These are phyloP conservation scores for Pammene aurita DNA, from an alignment of 2,888 invertebrate genomes.

Conservation along the genomic window DNA sequence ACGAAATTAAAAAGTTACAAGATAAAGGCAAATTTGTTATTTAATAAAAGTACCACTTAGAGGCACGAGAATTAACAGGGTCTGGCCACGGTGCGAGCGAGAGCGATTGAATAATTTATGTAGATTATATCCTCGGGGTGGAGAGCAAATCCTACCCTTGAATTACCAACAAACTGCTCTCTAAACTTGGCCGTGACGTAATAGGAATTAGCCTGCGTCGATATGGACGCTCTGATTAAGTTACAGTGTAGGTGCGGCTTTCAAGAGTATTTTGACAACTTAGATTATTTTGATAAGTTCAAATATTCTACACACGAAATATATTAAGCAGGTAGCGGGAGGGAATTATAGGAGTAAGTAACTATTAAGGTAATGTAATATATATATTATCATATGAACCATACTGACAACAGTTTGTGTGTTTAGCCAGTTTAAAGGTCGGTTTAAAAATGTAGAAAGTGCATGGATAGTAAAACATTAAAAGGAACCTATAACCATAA, in stretches of 20 bases:
- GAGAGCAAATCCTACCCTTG: constrained; percentile 39
- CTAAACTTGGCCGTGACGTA: constrained; percentile 26
- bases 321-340: too few relatives aligned
- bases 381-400: too few relatives aligned
- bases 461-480: too few relatives aligned
- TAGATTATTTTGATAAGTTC: not conserved
- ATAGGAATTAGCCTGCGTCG: constrained; percentile 21
- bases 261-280: not conserved
- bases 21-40: constrained; percentile 60
- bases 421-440: too few relatives aligned
- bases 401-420: too few relatives aligned
- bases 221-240: constrained; percentile 1
- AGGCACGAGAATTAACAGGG: constrained; percentile 38
- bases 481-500: too few relatives aligned
- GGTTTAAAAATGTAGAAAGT: too few relatives aligned
- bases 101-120: constrained; percentile 35
- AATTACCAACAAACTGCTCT: constrained; percentile 32
- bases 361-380: too few relatives aligned
- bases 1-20: constrained; percentile 55
- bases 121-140: constrained; percentile 36
- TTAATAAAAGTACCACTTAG: constrained; percentile 61
- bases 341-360: too few relatives aligned
- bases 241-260: not conserved
- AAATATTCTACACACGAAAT: too few relatives aligned
- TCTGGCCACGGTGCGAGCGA: constrained; percentile 20